Evolutionary conservation across 2,797 vertebrate genomes (phyloP).

Genomic region (Botia almorhae): DNA sequence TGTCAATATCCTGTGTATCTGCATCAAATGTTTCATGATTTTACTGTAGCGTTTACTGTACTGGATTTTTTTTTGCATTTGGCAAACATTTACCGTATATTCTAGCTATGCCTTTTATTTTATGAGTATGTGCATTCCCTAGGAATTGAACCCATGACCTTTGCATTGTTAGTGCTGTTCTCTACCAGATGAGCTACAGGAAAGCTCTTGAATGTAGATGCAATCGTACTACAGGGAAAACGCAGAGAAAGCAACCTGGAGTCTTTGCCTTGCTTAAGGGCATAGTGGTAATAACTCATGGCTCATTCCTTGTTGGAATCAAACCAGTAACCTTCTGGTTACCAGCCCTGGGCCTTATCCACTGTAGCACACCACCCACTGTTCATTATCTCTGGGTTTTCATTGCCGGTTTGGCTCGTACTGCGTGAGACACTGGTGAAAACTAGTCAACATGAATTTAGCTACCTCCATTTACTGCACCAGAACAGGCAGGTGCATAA

Average conservation of each 20-base stretch:
- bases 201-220: background rate
- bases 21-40: no score
- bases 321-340: background rate
- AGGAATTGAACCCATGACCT: background rate
- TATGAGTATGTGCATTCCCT: background rate
- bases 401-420: slow-evolving; percentile 47
- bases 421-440: slow-evolving; percentile 53
- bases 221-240: background rate
- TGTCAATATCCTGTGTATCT: no score
- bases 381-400: background rate
- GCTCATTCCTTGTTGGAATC: background rate
- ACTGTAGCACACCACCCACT: background rate
- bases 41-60: no score
- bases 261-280: background rate
- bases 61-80: background rate
- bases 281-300: background rate
- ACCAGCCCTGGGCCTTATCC: background rate
- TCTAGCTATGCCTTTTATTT: background rate
- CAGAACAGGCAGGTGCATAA: slow-evolving; percentile 64
- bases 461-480: slow-evolving; percentile 47
- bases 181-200: background rate
- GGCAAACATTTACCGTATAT: background rate
- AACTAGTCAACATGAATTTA: slow-evolving; percentile 54
- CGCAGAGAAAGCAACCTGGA: background rate
- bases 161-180: background rate